Percentiles rank a stretch among this genome's conserved stretches.
Evolutionary conservation across 1,140 invertebrate genomes (phyloP).

Genomic region (Aphaenogaster rudis): DNA sequence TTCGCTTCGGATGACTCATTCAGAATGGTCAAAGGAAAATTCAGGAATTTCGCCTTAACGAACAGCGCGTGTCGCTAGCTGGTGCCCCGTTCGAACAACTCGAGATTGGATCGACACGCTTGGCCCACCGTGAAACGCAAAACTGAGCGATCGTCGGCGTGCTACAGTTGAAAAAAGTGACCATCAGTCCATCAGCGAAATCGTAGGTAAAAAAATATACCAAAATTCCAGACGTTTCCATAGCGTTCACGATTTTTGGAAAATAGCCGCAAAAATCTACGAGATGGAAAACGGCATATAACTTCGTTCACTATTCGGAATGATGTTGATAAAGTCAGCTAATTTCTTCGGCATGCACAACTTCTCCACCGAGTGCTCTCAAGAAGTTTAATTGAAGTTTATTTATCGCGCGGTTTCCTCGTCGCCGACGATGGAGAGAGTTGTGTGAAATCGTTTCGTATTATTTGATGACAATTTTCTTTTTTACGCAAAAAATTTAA

Average conservation of each 20-base stretch:
- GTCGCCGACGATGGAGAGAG: neutral
- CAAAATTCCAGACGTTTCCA: neutral
- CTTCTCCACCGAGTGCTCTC: neutral
- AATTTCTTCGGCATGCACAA: conserved; percentile 31
- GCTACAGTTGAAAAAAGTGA: neutral
- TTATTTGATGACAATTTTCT: neutral
- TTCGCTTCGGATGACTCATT: neutral
- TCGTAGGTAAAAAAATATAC: neutral
- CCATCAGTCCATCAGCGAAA: neutral
- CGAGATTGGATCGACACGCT: conserved; percentile 65
- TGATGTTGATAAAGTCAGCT: conserved; percentile 21
- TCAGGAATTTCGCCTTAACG: conserved; percentile 41
- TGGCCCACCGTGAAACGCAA: conserved; percentile 60
- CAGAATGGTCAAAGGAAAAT: neutral
- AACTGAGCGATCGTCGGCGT: conserved; percentile 4
- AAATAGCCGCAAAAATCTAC: neutral
- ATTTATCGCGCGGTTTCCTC: conserved; percentile 31
- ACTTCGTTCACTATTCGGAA: conserved; percentile 22
- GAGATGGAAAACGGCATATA: conserved; percentile 13
- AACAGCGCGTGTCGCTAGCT: conserved; percentile 18
- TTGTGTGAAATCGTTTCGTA: neutral
- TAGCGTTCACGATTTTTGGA: neutral
- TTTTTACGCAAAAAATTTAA: neutral
- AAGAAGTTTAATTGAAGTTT: conserved; percentile 76
- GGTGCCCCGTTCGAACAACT: conserved; percentile 27